Conservation (phyloP, 2,888 invertebrate species). For the Zonitis immaculata region DNA sequence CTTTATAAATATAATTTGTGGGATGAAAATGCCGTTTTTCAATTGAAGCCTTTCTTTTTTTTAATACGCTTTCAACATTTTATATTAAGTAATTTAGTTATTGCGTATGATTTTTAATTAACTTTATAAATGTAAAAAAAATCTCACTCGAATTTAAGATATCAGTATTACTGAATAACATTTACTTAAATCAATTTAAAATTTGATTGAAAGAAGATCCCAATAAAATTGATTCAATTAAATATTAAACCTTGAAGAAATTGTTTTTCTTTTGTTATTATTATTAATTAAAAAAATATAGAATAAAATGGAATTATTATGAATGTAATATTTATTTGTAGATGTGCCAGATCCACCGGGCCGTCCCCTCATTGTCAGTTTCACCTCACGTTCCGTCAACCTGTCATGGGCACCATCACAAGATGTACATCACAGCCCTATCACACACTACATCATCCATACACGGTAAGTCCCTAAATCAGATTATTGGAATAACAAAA, state of each 20-base stretch:
- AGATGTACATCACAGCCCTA: conserved; percentile 63
- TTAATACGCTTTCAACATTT: neutral
- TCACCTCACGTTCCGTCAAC: conserved; percentile 68
- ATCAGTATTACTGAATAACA: neutral
- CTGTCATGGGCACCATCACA: conserved; percentile 70
- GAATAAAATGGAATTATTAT: too few relatives aligned
- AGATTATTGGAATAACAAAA: neutral
- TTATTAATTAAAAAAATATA: too few relatives aligned
- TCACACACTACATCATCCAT: conserved; percentile 68
- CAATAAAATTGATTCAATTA: neutral
- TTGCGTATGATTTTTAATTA: neutral
- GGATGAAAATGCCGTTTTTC: neutral
- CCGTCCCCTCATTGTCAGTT: conserved; percentile 65
- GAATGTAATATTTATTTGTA: conserved; percentile 47
- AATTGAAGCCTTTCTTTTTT: neutral
- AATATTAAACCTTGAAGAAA: neutral
- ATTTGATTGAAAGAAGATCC: neutral
- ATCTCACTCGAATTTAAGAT: neutral
- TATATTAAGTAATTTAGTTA: neutral
- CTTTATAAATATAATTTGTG: neutral
- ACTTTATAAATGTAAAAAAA: neutral
- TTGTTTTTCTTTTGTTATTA: neutral
- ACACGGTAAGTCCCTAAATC: conserved; percentile 57
- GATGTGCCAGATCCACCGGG: conserved; percentile 69
- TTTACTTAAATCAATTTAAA: neutral